phyloP scores from a whole-genome alignment of 2,113 vertebrate species.

The Anoura caudifer region DNA sequence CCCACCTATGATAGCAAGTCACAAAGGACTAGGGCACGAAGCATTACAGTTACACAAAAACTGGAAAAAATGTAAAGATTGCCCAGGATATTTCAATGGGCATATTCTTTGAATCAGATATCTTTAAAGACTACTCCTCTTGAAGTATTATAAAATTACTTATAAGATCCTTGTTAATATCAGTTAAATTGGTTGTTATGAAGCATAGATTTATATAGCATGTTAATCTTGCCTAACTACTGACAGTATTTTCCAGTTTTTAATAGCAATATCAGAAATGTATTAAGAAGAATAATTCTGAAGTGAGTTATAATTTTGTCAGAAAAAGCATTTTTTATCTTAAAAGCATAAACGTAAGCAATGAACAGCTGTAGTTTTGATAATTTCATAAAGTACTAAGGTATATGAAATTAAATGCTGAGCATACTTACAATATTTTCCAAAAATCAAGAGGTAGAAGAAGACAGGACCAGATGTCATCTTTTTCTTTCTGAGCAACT shows the following conservation, averaged over 20 bases:
- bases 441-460: slow-evolving; percentile 77
- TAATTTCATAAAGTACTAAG: slow-evolving; percentile 26
- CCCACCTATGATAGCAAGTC: background rate
- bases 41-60: background rate
- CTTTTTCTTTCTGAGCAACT: slow-evolving; percentile 59
- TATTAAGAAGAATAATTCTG: slow-evolving; percentile 6
- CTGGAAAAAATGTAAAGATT: background rate
- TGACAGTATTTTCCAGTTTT: background rate
- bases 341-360: background rate
- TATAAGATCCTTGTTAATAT: background rate
- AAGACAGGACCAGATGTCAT: slow-evolving; percentile 78
- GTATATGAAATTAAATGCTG: slow-evolving; percentile 53
- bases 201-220: background rate
- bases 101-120: background rate
- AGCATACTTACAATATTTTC: slow-evolving; percentile 80
- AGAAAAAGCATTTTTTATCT: slow-evolving; percentile 32
- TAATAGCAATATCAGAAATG: slow-evolving; percentile 16
- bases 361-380: background rate
- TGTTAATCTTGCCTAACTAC: background rate
- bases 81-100: background rate
- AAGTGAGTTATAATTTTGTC: slow-evolving; percentile 29
- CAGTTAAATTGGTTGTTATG: background rate
- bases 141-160: slow-evolving; percentile 44
- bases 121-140: background rate
- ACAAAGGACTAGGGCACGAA: background rate